phyloP scores from a whole-genome alignment of 2,888 invertebrate genomes.

The Perizoma affinitatum region DNA sequence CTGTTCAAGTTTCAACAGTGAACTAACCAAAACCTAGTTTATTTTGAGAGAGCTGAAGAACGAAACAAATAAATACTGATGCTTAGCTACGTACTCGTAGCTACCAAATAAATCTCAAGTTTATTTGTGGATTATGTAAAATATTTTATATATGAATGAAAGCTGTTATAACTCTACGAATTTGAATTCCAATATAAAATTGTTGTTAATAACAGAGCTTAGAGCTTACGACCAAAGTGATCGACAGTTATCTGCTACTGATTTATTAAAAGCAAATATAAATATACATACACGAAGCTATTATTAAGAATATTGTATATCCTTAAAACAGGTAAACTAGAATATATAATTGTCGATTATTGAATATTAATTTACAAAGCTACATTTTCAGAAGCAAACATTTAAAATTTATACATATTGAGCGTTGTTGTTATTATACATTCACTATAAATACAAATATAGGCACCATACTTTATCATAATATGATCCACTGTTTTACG shows the following conservation, averaged over 20 bases:
- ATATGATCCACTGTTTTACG: constrained; percentile 63
- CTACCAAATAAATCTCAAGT: constrained; percentile 15
- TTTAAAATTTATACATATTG: constrained; percentile 58
- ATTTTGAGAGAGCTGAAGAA: constrained; percentile 8
- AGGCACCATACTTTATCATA: constrained; percentile 58
- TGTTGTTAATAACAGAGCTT: constrained; percentile 49
- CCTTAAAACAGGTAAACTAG: constrained; percentile 67
- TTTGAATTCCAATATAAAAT: constrained; percentile 31
- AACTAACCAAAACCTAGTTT: background rate
- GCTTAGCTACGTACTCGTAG: constrained; percentile 7
- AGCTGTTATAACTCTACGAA: constrained; percentile 25
- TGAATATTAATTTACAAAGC: constrained; percentile 49
- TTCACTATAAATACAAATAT: constrained; percentile 46
- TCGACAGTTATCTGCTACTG: constrained; percentile 45
- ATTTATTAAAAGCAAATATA: constrained; percentile 32
- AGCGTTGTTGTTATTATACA: constrained; percentile 72
- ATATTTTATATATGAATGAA: constrained; percentile 26
- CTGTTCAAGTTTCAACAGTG: too few relatives aligned
- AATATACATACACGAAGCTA: constrained; percentile 38
- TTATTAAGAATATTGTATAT: constrained; percentile 47
- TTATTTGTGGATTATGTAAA: constrained; percentile 26
- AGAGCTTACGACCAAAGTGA: constrained; percentile 55
- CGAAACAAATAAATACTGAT: constrained; percentile 10
- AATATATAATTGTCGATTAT: constrained; percentile 50
- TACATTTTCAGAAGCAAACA: constrained; percentile 56